Evolutionary conservation across 2,888 invertebrate genomes (phyloP).

Genomic region (Chouioia cunea): DNA sequence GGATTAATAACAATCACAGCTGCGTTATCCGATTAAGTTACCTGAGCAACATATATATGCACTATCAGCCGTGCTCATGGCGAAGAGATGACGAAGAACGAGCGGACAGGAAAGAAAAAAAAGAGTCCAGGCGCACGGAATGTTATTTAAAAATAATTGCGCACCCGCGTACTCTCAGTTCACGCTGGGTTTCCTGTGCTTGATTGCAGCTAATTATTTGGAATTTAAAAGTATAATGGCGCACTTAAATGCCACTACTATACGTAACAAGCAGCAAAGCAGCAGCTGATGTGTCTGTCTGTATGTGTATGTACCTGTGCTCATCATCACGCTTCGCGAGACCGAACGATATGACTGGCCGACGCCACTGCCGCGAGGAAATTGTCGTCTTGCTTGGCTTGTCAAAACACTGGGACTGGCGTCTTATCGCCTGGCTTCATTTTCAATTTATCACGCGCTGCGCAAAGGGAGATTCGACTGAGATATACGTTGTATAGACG

Average conservation of each 20-base stretch:
- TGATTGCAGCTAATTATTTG: constrained; percentile 68
- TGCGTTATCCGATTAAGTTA: constrained; percentile 40
- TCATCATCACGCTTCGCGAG: constrained; percentile 40
- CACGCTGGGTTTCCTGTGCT: constrained; percentile 63
- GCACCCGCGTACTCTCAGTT: constrained; percentile 53
- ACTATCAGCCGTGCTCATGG: too few species aligned
- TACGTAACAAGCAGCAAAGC: constrained; percentile 60
- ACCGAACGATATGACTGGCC: constrained; percentile 16
- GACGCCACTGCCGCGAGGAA: constrained; percentile 41
- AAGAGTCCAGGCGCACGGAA: constrained; percentile 56
- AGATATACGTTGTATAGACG: constrained; percentile 14
- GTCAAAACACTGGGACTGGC: constrained; percentile 42
- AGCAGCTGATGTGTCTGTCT: neutral
- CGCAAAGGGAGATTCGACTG: constrained; percentile 9
- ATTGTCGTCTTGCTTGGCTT: constrained; percentile 50
- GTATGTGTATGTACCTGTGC: neutral
- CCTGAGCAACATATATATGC: too few species aligned
- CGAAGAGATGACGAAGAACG: constrained; percentile 19
- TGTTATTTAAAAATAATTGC: constrained; percentile 69
- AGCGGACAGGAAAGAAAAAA: constrained; percentile 40
- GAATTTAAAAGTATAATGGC: constrained; percentile 68
- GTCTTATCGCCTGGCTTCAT: constrained; percentile 32
- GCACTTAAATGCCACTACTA: constrained; percentile 62
- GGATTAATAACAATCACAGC: constrained; percentile 63
- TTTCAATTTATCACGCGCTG: constrained; percentile 43